Evolutionary conservation across 2,888 invertebrate genomes (phyloP).

Genomic region (Prenolepis imparis): DNA sequence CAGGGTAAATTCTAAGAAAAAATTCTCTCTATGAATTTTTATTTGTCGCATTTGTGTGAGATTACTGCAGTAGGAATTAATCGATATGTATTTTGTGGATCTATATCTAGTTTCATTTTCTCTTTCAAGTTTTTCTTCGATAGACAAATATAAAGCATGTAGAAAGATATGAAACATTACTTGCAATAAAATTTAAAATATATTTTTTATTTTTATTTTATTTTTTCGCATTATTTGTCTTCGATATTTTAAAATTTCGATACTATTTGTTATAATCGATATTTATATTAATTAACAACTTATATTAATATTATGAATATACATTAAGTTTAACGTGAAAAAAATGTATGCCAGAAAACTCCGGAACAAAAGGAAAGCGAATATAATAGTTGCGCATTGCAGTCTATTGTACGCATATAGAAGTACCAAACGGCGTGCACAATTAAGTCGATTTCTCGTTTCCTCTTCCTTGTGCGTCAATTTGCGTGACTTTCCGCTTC

Average conservation of each 20-base stretch:
- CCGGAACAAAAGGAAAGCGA: neutral
- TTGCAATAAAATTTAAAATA: neutral
- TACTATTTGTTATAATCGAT: neutral
- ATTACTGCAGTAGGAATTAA: neutral
- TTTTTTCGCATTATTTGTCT: neutral
- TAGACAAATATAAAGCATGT: neutral
- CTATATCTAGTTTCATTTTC: neutral
- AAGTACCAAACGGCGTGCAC: conserved; percentile 61
- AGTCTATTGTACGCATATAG: conserved; percentile 51
- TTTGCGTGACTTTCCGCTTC: conserved; percentile 77
- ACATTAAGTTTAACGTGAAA: neutral
- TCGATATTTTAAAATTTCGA: neutral
- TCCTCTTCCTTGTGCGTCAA: conserved; percentile 69
- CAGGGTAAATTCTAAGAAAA: no score
- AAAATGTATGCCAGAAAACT: neutral
- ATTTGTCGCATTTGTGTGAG: neutral
- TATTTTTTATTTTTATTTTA: neutral
- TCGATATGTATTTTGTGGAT: neutral
- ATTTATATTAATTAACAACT: neutral
- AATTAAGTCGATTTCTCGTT: conserved; percentile 73
- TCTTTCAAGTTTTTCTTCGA: neutral
- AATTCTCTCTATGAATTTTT: neutral
- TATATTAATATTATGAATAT: neutral
- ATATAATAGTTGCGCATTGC: conserved; percentile 54
- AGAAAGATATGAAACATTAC: neutral